These are phyloP conservation scores for Buphagus erythrorhynchus DNA, from an alignment of 2,797 vertebrate genomes.

Conservation along the genomic window DNA sequence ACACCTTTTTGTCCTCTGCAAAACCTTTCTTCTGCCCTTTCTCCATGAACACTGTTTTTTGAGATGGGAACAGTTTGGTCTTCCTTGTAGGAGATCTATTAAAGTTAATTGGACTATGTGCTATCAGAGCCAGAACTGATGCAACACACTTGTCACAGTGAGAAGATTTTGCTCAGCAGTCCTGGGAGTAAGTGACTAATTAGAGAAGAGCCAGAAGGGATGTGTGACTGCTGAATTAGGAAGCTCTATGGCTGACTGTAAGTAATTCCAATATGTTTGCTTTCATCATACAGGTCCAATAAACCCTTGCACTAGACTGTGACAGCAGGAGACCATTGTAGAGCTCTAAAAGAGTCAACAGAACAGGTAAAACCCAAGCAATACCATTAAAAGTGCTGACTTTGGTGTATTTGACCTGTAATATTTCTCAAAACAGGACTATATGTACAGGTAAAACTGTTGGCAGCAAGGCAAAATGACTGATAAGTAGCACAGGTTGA, in stretches of 20 bases:
- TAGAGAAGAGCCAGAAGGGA: not conserved
- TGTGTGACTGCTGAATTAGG: conserved; percentile 7
- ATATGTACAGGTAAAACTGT: not conserved
- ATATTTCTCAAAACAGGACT: not conserved
- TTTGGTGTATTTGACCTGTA: not conserved
- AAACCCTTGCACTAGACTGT: conserved; percentile 15
- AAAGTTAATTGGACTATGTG: conserved; percentile 1
- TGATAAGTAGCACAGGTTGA: not conserved
- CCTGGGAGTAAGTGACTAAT: conserved; percentile 15
- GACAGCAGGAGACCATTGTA: not conserved
- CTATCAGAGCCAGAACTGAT: not conserved
- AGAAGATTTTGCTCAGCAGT: conserved; percentile 20
- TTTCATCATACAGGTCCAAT: not conserved
- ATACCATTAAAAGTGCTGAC: not conserved
- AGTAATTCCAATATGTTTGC: not conserved
- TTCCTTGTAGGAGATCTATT: not conserved
- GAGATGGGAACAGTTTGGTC: not conserved
- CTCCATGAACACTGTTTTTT: not conserved
- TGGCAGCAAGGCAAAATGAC: not conserved
- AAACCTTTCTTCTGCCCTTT: not conserved
- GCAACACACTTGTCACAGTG: not conserved
- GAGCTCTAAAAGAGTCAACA: not conserved
- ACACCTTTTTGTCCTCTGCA: not conserved
- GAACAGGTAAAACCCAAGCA: not conserved
- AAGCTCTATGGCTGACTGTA: not conserved